phyloP scores from a whole-genome alignment of 2,888 invertebrate species.

The Phrixothrix hirtus region DNA sequence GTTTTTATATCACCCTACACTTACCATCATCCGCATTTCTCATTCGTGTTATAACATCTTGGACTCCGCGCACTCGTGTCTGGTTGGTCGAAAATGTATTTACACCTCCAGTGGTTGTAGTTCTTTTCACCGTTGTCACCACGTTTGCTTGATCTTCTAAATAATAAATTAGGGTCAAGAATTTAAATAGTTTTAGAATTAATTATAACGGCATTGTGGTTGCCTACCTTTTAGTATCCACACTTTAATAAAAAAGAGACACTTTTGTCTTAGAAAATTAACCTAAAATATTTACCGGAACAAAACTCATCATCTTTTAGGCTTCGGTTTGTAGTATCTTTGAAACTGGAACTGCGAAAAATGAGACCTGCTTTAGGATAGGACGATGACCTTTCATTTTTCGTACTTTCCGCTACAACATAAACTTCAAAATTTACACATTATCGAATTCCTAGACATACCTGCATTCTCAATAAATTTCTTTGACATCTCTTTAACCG shows the following conservation, averaged over 20 bases:
- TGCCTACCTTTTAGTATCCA: too few species aligned
- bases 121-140: constrained; percentile 13
- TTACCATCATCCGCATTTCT: constrained; percentile 67
- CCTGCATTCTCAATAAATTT: constrained; percentile 74
- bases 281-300: too few species aligned
- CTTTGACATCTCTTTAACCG: constrained; percentile 77
- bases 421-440: constrained; percentile 7
- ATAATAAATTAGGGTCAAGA: too few species aligned
- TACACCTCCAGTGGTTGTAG: constrained; percentile 28
- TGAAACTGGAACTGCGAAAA: constrained; percentile 67
- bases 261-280: too few species aligned
- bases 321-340: constrained; percentile 51
- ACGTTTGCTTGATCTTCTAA: constrained; percentile 10
- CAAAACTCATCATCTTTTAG: constrained; percentile 44
- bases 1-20: constrained; percentile 46
- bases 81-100: constrained; percentile 74
- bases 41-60: constrained; percentile 78
- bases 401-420: constrained; percentile 60
- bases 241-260: too few species aligned
- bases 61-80: constrained; percentile 71
- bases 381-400: constrained; percentile 59
- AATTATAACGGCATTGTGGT: too few species aligned
- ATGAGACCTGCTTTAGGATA: constrained; percentile 78
- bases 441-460: constrained; percentile 33
- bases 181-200: too few species aligned